Percentiles rank a stretch among this genome's conserved stretches.
phyloP scores from a whole-genome alignment of 30 jellyfish, hydroid and myxozoan species.

The Pseudorhiza aurosa region DNA sequence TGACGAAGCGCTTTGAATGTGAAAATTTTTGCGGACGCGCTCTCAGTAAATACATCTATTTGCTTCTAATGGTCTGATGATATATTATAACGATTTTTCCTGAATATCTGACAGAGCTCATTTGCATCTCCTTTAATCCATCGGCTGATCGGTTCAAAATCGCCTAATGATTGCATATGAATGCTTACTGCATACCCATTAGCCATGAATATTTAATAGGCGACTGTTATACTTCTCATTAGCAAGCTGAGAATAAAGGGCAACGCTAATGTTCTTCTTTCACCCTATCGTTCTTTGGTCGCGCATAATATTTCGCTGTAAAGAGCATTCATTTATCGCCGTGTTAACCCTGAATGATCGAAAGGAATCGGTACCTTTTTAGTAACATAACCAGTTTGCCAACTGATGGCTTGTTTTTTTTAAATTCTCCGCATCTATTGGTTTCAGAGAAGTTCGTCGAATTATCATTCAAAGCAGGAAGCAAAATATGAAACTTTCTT shows the following conservation, averaged over 20 bases:
- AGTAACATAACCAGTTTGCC: neutral
- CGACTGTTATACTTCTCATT: slow-evolving; percentile 53
- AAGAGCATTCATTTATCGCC: neutral
- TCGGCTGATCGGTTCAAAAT: slow-evolving; percentile 19
- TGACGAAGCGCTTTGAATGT: no score
- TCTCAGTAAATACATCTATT: neutral
- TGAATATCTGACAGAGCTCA: slow-evolving; percentile 6
- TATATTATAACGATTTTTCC: neutral
- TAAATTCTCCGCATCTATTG: no score
- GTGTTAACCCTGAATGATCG: neutral
- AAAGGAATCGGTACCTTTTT: neutral
- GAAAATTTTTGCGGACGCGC: no score
- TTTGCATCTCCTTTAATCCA: slow-evolving; percentile 30
- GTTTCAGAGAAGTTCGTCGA: neutral
- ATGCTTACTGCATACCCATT: slow-evolving; percentile 26
- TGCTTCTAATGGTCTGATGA: neutral
- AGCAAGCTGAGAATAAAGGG: slow-evolving; percentile 51
- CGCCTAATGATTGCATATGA: slow-evolving; percentile 13
- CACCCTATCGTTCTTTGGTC: slow-evolving; percentile 15
- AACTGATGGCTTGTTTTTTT: neutral
- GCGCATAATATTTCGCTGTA: slow-evolving; percentile 1
- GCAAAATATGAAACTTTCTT: no score
- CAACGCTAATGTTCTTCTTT: slow-evolving; percentile 20
- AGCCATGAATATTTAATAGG: slow-evolving; percentile 21
- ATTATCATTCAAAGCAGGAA: neutral